These are phyloP conservation scores for Paradoxurus hermaphroditus DNA, from an alignment of 2,113 vertebrate genomes.

Conservation along the genomic window DNA sequence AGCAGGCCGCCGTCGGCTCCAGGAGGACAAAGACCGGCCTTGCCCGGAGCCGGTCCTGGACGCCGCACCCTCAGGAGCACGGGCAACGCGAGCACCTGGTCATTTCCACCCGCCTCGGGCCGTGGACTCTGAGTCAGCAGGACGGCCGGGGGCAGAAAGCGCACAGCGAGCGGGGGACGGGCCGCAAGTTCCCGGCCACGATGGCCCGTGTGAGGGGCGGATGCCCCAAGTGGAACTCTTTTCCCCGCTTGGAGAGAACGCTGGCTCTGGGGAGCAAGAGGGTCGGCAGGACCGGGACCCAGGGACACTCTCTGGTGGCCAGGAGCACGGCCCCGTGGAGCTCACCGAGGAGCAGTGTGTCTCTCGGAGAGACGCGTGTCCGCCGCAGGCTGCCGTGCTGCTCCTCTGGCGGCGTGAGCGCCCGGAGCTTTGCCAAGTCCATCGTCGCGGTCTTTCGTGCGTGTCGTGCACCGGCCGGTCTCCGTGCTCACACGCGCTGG, in stretches of 20 bases:
- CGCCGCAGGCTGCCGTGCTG: too few species aligned
- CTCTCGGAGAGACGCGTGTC: too few species aligned
- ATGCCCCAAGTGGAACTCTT: not conserved
- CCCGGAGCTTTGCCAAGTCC: fast-evolving
- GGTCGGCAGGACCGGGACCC: not conserved
- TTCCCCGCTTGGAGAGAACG: not conserved
- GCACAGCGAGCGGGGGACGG: fast-evolving
- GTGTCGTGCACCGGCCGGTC: not conserved
- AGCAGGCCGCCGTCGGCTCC: not conserved
- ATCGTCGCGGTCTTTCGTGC: fast-evolving
- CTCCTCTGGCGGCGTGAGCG: not conserved
- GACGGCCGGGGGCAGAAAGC: too few species aligned
- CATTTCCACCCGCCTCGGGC: not conserved
- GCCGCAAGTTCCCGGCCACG: not conserved
- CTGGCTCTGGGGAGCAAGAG: not conserved
- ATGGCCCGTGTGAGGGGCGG: too few species aligned
- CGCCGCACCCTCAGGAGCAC: fast-evolving
- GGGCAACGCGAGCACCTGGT: not conserved
- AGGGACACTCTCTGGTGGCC: not conserved
- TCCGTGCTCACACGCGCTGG: fast-evolving
- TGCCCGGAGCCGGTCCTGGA: not conserved
- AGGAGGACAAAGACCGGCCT: not conserved
- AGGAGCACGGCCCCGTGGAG: not conserved
- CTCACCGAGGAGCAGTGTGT: not conserved
- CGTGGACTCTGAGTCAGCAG: not conserved